Evolutionary conservation across 2,113 vertebrate species (phyloP).

Genomic region (Brachirus orientalis): DNA sequence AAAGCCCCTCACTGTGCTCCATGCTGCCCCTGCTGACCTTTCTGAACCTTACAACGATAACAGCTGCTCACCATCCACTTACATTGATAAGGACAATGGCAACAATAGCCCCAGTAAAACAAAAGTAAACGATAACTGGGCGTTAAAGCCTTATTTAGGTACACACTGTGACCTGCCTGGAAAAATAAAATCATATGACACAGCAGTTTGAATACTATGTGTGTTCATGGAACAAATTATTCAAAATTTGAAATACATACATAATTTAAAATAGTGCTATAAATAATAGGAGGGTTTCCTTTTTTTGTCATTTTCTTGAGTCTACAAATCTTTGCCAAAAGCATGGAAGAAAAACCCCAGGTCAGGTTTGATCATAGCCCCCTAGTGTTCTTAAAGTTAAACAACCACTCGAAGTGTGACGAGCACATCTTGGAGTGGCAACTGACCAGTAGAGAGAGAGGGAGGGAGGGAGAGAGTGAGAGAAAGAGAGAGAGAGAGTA

Average conservation of each 20-base stretch:
- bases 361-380: slow-evolving; percentile 49
- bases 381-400: slow-evolving; percentile 72
- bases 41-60: slow-evolving; percentile 67
- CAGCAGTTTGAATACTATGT: not conserved
- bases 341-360: not conserved
- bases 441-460: slow-evolving; percentile 47
- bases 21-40: slow-evolving; percentile 81
- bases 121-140: slow-evolving; percentile 21
- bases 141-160: slow-evolving; percentile 4
- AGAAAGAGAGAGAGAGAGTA: slow-evolving; percentile 65
- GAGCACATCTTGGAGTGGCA: slow-evolving; percentile 68
- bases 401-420: slow-evolving; percentile 70
- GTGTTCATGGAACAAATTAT: no score
- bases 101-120: slow-evolving; percentile 39
- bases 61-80: slow-evolving; percentile 63
- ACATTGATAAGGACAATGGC: slow-evolving; percentile 51
- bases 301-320: not conserved
- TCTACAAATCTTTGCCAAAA: not conserved
- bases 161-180: no score
- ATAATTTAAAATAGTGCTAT: no score
- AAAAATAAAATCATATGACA: slow-evolving; percentile 1
- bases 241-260: no score
- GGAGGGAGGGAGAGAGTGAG: slow-evolving; percentile 8
- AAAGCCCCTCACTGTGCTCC: slow-evolving; percentile 69
- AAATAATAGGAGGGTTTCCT: no score